A percentile compares a stretch with the other conserved stretches of the same genome.
Evolutionary conservation across 2,888 invertebrate species (phyloP).

Genomic region (Cybosia mesomella): DNA sequence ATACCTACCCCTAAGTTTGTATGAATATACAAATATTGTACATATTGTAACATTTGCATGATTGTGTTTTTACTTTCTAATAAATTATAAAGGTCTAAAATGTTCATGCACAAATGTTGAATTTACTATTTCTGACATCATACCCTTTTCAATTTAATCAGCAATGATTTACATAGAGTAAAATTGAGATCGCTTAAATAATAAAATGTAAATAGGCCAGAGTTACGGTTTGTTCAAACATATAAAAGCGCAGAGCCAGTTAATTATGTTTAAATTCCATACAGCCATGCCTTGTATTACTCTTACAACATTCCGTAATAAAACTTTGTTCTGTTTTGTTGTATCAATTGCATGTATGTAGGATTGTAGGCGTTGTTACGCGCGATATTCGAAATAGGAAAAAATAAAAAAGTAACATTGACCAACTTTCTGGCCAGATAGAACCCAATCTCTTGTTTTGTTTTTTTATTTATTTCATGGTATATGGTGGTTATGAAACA

Average conservation of each 20-base stretch:
- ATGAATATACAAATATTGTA: too few relatives aligned
- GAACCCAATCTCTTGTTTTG: constrained; percentile 21
- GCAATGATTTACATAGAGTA: constrained; percentile 8
- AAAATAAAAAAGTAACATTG: constrained; percentile 9
- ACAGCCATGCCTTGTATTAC: constrained; percentile 35
- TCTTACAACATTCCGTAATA: constrained; percentile 16
- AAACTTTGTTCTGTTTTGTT: constrained; percentile 16
- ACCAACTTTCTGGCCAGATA: constrained; percentile 3
- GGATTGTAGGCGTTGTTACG: constrained; percentile 11
- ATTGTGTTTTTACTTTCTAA: too few relatives aligned
- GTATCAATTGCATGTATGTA: constrained; percentile 12
- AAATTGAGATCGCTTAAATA: constrained; percentile 30
- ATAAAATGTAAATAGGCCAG: constrained; percentile 42
- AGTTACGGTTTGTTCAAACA: constrained; percentile 23
- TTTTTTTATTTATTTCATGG: constrained; percentile 6
- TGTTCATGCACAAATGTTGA: neutral
- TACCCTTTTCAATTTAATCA: neutral
- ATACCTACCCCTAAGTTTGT: too few relatives aligned
- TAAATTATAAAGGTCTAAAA: too few relatives aligned
- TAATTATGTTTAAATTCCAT: constrained; percentile 51
- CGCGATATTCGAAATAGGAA: constrained; percentile 16
- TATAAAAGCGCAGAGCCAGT: constrained; percentile 39
- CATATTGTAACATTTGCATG: too few relatives aligned
- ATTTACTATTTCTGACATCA: neutral
- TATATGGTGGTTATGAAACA: constrained; percentile 28